A percentile compares a stretch with the other conserved stretches of the same genome.
Evolutionary conservation across 2,113 vertebrate species (phyloP).

Genomic region (Semnornis frantzii): DNA sequence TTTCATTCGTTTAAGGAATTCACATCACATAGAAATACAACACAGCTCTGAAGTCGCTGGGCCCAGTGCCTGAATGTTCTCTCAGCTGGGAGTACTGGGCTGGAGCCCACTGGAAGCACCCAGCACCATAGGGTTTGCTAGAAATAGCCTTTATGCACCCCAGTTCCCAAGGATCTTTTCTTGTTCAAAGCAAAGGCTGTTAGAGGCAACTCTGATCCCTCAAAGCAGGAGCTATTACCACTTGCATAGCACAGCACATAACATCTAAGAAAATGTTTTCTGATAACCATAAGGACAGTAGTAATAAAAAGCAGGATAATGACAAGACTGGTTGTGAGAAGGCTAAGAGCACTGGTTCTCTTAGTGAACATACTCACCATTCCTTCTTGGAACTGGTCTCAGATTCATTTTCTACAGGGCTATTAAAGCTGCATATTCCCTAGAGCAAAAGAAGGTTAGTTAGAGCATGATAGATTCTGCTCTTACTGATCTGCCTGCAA

Average conservation of each 20-base stretch:
- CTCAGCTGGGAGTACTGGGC: not conserved
- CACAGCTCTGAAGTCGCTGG: slow-evolving; percentile 22
- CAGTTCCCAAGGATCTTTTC: not conserved
- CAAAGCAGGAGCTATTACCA: not conserved
- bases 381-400: not conserved
- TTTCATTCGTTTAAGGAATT: slow-evolving; percentile 2
- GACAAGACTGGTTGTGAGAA: not conserved
- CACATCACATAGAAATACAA: not conserved
- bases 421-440: not conserved
- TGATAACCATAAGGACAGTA: not conserved
- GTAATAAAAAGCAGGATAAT: not conserved
- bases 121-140: not conserved
- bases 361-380: not conserved
- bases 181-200: not conserved
- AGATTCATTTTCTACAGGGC: not conserved
- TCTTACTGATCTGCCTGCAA: not conserved
- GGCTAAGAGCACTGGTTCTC: not conserved
- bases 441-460: not conserved
- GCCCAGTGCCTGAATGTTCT: not conserved
- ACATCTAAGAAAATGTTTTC: not conserved
- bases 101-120: not conserved
- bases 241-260: not conserved
- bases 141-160: not conserved
- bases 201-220: not conserved
- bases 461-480: not conserved